Percentiles rank a stretch among this genome's conserved stretches.
Conservation (phyloP, 2,797 vertebrate genomes). For the Pseudochirops cupreus region DNA sequence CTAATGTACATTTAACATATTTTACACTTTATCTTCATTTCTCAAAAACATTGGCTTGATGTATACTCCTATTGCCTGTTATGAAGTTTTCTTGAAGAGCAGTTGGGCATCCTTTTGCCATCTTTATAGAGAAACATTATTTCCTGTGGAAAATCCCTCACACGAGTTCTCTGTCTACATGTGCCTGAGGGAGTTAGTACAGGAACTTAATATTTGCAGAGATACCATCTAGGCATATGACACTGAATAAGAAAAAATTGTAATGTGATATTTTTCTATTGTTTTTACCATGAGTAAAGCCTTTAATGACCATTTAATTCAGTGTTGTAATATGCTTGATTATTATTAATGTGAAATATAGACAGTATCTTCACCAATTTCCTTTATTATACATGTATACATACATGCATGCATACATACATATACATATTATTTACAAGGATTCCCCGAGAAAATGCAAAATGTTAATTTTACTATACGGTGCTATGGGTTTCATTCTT, state of each 20-base stretch:
- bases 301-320: background rate
- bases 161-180: background rate
- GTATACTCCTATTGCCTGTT: background rate
- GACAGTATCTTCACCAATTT: background rate
- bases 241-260: background rate
- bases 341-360: slow-evolving; percentile 41
- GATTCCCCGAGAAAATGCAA: background rate
- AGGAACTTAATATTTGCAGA: slow-evolving; percentile 17
- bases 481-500: background rate
- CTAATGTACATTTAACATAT: background rate
- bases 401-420: background rate
- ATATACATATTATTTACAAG: background rate
- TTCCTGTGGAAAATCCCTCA: background rate
- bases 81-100: background rate
- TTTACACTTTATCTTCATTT: background rate
- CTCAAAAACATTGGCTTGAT: background rate
- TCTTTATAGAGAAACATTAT: background rate
- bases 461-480: background rate
- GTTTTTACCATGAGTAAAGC: background rate
- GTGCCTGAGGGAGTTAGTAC: background rate
- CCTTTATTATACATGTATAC: background rate
- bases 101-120: background rate
- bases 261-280: background rate
- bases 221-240: background rate
- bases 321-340: background rate